These are phyloP conservation scores for Pelvicachromis taeniatus DNA, from an alignment of 2,113 vertebrate species.

Conservation along the genomic window DNA sequence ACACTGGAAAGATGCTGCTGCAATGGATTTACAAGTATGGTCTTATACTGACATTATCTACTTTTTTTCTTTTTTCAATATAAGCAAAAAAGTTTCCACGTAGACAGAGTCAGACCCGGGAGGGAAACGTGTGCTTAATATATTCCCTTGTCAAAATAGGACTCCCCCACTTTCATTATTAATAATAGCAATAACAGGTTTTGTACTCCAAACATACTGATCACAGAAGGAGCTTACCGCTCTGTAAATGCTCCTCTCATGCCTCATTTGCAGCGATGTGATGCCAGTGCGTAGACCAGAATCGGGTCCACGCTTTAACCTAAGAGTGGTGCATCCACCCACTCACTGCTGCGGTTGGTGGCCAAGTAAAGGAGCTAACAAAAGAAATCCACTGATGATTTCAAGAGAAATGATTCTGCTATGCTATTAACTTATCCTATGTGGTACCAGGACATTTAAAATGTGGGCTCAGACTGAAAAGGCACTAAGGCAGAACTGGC, in stretches of 20 bases:
- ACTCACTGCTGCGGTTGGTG: no score
- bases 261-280: neutral
- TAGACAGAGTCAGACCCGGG: neutral
- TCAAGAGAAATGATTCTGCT: no score
- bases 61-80: neutral
- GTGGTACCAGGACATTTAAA: no score
- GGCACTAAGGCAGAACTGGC: neutral
- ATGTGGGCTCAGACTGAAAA: neutral
- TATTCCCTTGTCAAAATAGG: neutral
- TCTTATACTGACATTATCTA: neutral
- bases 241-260: neutral
- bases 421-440: no score
- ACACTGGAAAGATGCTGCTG: neutral
- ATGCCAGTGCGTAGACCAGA: no score
- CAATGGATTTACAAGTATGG: neutral
- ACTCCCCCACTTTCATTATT: neutral
- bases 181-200: neutral
- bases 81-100: neutral
- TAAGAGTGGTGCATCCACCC: no score
- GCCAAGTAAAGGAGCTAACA: no score
- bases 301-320: no score
- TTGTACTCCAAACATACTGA: neutral
- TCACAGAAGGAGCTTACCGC: rapidly evolving
- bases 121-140: neutral
- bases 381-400: no score